Base-by-base conservation (phyloP, 2,888 invertebrate species). In the Tribolium freemani region DNA sequence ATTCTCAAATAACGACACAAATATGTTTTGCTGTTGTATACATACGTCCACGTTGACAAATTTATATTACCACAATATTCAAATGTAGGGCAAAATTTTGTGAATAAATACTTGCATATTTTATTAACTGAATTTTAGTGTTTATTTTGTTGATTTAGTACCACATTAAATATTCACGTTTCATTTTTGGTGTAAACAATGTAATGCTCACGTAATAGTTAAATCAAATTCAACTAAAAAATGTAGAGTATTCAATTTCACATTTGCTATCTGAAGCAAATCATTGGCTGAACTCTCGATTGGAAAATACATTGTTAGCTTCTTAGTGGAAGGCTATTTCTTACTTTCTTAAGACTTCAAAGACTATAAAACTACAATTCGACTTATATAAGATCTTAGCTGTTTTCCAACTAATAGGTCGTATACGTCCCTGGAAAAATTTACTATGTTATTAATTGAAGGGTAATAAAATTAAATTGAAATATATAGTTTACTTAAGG, bases 301-400 rank as follows among this genome's bases (percentile, higher is more conserved):
- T 63, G 30, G 63, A 48, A 63, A 63, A 51, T 21, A 63, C 63
- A 51, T 63, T 63, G 63, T 38, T 63, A 31, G 50, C 63, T 48
- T 45, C 38, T 48, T 11, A 30, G 51, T 26, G 11, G 30, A 63
- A 8, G 10, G 30, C 26, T 26, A 60, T 60, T 60, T 45, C 30
- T 26, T 60, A 48, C 48, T 46, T 60, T 48, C 60, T 63, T 51
- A 51, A 63, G 31, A 11, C 38, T 3, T 31, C 46, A 26, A 44
- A 44, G 11, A 38, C 46, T 11, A 60, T 60, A 60, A 60, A 60
- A 60, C 46, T 46, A 26, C 11, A 20, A 10, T 48, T 21, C 48
- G 46, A 48, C 20, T 60, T 60, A 60, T 26, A 26, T 48, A 48
- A 60, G 60, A 60, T 50, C 13, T 63, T 61, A 61, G 20, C 21